These are phyloP conservation scores for Geotrupes spiniger DNA, from an alignment of 2,888 invertebrate species.

Conservation along the genomic window DNA sequence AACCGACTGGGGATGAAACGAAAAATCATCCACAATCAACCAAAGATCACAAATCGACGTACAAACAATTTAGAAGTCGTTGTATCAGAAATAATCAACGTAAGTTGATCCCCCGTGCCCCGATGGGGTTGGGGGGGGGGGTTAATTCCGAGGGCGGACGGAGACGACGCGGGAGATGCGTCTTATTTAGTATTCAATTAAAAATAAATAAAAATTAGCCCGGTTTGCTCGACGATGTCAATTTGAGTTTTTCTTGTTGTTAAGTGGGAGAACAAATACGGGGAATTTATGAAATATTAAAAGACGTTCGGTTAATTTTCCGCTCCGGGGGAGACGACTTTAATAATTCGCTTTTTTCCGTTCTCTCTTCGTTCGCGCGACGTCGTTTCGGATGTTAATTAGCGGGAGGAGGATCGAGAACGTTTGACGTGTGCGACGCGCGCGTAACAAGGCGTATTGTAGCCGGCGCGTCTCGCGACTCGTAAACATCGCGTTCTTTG, in stretches of 20 bases:
- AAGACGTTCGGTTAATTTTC: conserved; percentile 42
- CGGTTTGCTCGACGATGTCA: conserved; percentile 30
- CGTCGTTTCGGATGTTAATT: conserved; percentile 26
- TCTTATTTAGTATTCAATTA: conserved; percentile 32
- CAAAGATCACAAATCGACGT: no score
- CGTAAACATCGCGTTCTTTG: no score
- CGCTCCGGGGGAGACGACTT: conserved; percentile 35
- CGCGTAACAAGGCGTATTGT: no score
- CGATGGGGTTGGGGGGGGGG: not conserved
- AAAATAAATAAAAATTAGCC: conserved; percentile 24
- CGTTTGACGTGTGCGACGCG: no score
- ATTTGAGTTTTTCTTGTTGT: conserved; percentile 32
- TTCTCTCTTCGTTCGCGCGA: conserved; percentile 4
- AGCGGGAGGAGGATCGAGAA: conserved; percentile 7
- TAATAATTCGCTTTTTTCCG: conserved; percentile 31
- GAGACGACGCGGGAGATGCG: not conserved
- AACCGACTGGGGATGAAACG: no score
- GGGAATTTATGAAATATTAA: conserved; percentile 42
- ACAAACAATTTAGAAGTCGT: no score
- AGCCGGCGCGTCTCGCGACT: no score
- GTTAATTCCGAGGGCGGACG: not conserved
- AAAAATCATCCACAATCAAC: no score
- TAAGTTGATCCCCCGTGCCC: not conserved
- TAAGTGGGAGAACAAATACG: conserved; percentile 39
- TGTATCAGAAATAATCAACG: no score